Conservation (phyloP, 2,797 vertebrate species). For the Intellagama lesueurii region DNA sequence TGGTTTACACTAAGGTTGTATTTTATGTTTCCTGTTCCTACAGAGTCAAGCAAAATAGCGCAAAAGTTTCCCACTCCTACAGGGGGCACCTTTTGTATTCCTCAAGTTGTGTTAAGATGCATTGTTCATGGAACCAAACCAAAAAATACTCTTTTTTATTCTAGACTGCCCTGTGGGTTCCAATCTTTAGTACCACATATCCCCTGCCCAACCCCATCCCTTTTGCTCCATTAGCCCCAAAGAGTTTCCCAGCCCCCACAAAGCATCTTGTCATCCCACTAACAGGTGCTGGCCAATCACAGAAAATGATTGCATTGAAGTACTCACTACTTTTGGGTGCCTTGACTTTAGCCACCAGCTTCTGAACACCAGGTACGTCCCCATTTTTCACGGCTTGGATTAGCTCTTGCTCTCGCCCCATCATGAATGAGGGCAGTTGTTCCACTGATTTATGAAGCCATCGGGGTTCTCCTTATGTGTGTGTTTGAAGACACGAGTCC, state of each 20-base stretch:
- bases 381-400: slow-evolving; percentile 84
- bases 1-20: no score
- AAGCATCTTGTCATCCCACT: background rate
- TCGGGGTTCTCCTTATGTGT: background rate
- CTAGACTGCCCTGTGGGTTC: background rate
- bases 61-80: background rate
- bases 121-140: background rate
- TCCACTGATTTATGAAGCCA: slow-evolving; percentile 62
- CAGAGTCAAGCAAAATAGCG: background rate
- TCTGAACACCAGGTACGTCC: slow-evolving; percentile 81
- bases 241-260: background rate
- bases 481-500: slow-evolving; percentile 38
- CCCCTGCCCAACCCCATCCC: no score
- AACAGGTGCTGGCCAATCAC: background rate
- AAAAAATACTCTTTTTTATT: background rate
- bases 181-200: background rate
- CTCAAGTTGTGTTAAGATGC: background rate
- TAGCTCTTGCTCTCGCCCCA: slow-evolving; percentile 85
- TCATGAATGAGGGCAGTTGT: slow-evolving; percentile 63
- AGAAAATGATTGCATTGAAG: background rate
- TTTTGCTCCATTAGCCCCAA: background rate
- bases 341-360: slow-evolving; percentile 83
- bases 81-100: background rate
- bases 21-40: no score
- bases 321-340: slow-evolving; percentile 83